Base-by-base conservation (phyloP, 2,888 invertebrate genomes). In the Byasa hedistus region DNA sequence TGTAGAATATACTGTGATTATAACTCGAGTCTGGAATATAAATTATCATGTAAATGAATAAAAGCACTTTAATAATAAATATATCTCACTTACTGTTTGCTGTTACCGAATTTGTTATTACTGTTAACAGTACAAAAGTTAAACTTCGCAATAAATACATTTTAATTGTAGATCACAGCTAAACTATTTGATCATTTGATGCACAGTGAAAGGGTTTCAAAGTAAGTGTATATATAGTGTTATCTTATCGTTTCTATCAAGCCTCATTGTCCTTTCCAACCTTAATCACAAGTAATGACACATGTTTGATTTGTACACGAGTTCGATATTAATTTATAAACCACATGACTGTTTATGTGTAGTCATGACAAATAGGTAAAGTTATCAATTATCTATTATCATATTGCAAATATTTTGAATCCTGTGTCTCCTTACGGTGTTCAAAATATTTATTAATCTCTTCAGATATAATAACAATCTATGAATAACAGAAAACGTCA, bases 71-170 rank as follows among this genome's bases (percentile, higher is more conserved):
- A 32, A 32, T 32, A 32, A 32, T 32, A 2, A 32, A 10, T 32
- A 10, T 32, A 23, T 23, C 15, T 12, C 24, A 74, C 76, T 76
- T 68, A 76, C 76, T 76, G 51, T 69, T 62, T 3, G 72, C 66
- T 3, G 64, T 62, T 23, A 59, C 70, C 64, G 69, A 56, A 62
- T 59, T 64, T 19, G 64, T 58, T 51, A 67, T 60, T 21, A 71
- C 5, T 15, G 61, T 44, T 21, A 66, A 57, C 32, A 69, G 17
- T 21, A 67, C 55, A 24, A 69, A 27, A 48, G 51, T n/a, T 27
- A 23, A 32, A 69, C 61, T 65, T 21, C 44, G 60, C 61, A 64
- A 19, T 12, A 32, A 61, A 62, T n/a, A 44, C 66, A 66, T 66
- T 62, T 23, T 63, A 5, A 39, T 2, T 51, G 17, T 12, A 4